Conservation (phyloP, 2,888 invertebrate species). For the Mesorhabditis sp. region DNA sequence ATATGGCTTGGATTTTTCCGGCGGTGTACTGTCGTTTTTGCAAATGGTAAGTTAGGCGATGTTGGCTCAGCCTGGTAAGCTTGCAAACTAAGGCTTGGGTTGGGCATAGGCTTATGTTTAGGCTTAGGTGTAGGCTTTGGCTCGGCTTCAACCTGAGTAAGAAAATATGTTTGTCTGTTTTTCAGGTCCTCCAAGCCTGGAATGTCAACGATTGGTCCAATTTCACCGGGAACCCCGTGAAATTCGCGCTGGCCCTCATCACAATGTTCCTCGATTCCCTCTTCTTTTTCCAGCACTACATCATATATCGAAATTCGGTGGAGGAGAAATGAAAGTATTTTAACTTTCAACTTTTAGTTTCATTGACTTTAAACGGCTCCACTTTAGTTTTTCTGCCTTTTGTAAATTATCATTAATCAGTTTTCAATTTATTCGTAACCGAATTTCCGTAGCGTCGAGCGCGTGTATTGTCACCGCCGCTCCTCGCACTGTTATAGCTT, state of each 20-base stretch:
- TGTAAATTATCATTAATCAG: too few relatives aligned
- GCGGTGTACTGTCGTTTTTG: constrained; percentile 84
- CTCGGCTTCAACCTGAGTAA: background rate
- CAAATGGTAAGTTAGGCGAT: constrained; percentile 74
- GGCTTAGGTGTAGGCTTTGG: background rate
- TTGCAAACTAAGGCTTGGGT: background rate
- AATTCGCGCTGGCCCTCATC: constrained; percentile 90
- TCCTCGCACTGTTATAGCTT: too few relatives aligned
- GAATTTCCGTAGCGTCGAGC: too few relatives aligned
- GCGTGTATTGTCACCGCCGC: too few relatives aligned
- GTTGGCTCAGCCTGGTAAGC: background rate
- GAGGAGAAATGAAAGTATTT: too few relatives aligned
- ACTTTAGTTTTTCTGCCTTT: too few relatives aligned
- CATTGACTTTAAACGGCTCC: too few relatives aligned
- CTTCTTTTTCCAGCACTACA: constrained; percentile 94
- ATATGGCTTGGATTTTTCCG: constrained; percentile 93
- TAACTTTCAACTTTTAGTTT: too few relatives aligned
- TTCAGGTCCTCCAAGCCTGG: constrained; percentile 20
- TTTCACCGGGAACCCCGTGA: constrained; percentile 92
- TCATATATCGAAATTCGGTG: constrained; percentile 69
- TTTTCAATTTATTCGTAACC: too few relatives aligned
- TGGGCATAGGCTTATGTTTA: background rate
- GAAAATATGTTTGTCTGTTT: background rate
- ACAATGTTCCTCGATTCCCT: constrained; percentile 91
- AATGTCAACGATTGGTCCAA: constrained; percentile 82